phyloP scores from a whole-genome alignment of 1,140 invertebrate genomes.

The Heliconius eleuchia region DNA sequence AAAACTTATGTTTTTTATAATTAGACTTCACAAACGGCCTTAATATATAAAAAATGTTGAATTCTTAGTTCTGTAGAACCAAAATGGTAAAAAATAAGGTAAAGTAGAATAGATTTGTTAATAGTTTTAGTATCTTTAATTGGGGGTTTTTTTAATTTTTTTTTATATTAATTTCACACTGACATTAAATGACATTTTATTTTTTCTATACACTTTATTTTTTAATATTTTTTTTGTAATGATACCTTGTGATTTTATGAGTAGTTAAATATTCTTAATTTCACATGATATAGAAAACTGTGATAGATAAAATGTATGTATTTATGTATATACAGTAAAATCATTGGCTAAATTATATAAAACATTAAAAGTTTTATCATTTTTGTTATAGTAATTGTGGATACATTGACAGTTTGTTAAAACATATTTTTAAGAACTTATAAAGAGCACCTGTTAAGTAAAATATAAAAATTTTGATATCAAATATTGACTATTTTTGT shows the following conservation, averaged over 20 bases:
- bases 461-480: neutral
- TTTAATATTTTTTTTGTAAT: neutral
- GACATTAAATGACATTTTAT: neutral
- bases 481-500: slow-evolving; percentile 66
- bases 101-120: neutral
- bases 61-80: neutral
- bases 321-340: neutral
- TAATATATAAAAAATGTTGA: neutral
- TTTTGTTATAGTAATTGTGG: neutral
- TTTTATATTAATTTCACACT: neutral
- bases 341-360: neutral
- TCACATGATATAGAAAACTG: slow-evolving; percentile 2
- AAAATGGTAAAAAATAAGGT: neutral
- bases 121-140: neutral
- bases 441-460: neutral
- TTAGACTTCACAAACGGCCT: too few relatives aligned
- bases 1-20: too few relatives aligned
- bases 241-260: neutral
- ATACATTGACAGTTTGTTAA: neutral
- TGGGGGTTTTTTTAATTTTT: neutral
- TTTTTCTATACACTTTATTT: neutral
- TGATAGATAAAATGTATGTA: neutral
- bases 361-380: neutral
- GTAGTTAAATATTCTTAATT: neutral
- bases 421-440: neutral